phyloP scores from a whole-genome alignment of 2,797 vertebrate species.

The Gallirallus australis region DNA sequence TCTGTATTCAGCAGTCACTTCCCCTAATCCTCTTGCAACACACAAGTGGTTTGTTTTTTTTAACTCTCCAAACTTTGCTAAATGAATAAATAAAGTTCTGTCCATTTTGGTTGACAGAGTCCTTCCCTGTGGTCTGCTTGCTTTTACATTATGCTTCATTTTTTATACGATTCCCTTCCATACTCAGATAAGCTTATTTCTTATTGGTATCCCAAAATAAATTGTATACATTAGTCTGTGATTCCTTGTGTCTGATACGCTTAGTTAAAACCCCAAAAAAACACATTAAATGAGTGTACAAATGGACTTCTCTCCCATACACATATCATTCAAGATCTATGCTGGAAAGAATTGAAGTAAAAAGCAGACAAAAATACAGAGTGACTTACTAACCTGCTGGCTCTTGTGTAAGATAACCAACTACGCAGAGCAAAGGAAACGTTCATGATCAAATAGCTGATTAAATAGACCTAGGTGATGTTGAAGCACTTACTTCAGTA shows the following conservation, averaged over 20 bases:
- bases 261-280: background rate
- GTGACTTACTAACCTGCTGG: background rate
- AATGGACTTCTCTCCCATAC: background rate
- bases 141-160: background rate
- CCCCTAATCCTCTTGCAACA: slow-evolving; percentile 70
- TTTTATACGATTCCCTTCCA: background rate
- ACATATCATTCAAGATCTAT: background rate
- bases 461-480: background rate
- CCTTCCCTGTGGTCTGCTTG: background rate
- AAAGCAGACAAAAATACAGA: background rate
- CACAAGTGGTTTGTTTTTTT: background rate
- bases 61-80: slow-evolving; percentile 20
- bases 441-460: background rate
- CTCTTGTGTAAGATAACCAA: background rate
- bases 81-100: slow-evolving; percentile 9
- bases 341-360: background rate
- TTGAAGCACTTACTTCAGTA: background rate
- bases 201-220: background rate
- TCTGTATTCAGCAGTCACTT: slow-evolving; percentile 57
- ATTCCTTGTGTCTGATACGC: background rate
- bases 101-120: background rate
- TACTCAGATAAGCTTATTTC: background rate
- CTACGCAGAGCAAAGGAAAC: background rate
- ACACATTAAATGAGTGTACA: background rate
- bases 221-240: background rate